phyloP scores from a whole-genome alignment of 2,888 invertebrate genomes.

The Oithona nana region DNA sequence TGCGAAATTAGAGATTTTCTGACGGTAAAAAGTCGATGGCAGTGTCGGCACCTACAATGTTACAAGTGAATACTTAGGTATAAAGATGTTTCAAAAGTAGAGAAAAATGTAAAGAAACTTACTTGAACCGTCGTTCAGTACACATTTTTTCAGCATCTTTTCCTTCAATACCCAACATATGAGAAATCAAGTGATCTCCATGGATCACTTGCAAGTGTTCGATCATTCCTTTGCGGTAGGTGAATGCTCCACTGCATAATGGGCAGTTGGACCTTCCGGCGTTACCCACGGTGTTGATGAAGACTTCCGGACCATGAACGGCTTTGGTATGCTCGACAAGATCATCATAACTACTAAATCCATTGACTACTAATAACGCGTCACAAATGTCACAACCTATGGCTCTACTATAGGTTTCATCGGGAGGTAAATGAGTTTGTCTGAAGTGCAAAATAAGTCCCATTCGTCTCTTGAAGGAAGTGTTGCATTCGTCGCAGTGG shows the following conservation, averaged over 20 bases:
- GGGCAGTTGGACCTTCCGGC: not conserved
- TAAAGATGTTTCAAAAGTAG: no score
- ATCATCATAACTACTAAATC: not conserved
- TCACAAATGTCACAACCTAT: not conserved
- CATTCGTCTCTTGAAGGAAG: not conserved
- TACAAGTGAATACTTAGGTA: not conserved
- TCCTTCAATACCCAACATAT: not conserved
- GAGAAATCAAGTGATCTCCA: not conserved
- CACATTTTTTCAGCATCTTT: not conserved
- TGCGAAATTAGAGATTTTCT: not conserved
- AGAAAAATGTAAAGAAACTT: not conserved
- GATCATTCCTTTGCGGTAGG: not conserved
- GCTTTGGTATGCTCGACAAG: not conserved
- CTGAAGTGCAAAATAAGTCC: not conserved
- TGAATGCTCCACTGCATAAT: not conserved
- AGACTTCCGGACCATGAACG: not conserved
- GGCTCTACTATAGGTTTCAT: not conserved
- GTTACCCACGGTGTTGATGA: not conserved
- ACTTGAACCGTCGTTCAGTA: not conserved
- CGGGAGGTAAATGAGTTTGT: not conserved
- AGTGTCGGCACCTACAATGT: not conserved
- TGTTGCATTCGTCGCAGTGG: not conserved
- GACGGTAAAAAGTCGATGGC: not conserved
- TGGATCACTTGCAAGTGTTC: slow-evolving; percentile 1
- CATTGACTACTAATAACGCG: not conserved